Evolutionary conservation across 2,797 vertebrate species (phyloP), one percentile per base, ranked within the genome.

Genomic region (Rousettus madagascariensis): DNA sequence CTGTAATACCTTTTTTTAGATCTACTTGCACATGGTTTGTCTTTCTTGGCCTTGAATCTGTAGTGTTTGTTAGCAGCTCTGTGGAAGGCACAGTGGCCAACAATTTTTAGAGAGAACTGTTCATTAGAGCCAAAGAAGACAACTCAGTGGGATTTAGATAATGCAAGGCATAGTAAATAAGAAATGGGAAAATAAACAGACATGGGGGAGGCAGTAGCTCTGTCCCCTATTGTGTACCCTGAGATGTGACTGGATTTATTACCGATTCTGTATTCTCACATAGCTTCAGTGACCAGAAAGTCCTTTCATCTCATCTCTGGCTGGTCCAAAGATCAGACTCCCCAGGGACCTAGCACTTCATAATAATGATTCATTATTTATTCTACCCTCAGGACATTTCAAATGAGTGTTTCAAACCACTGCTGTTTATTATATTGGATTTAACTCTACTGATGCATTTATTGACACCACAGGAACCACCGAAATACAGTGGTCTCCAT

Each of bases 331-430:
- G 84, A 93, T 71, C 93, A 86, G 19, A 65, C 86, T 96, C 91
- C 85, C 87, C 84, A 79, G 91, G 94, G 95, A 71, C 51, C 84
- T 71, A 38, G 51, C 89, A 94, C 93, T 96, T 96, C 79, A 93
- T 92, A 96, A 96, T 96, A 95, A 95, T 94, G 93, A 96, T 80
- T 95, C 96, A 96, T 97, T 96, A 97, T 96, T 96, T 96, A 96
- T 97, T 97, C 96, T 49, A 96, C 93, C 96, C 92, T 94, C 85
- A 96, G 92, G 94, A 94, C 22, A 89, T 96, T 96, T 96, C 93
- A 92, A 97, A 97, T 92, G 94, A 97, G 59, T 97, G 80, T 96
- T 93, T 90, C 95, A 90, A 97, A 86, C 84, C 57, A 97, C 94
- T 95, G 96, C 96, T 96, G 92, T 68, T 95, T 97, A 95, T 95